A percentile compares a stretch with the other conserved stretches of the same genome.
phyloP scores from a whole-genome alignment of 2,113 vertebrate genomes.

The Pomatostomus ruficeps region DNA sequence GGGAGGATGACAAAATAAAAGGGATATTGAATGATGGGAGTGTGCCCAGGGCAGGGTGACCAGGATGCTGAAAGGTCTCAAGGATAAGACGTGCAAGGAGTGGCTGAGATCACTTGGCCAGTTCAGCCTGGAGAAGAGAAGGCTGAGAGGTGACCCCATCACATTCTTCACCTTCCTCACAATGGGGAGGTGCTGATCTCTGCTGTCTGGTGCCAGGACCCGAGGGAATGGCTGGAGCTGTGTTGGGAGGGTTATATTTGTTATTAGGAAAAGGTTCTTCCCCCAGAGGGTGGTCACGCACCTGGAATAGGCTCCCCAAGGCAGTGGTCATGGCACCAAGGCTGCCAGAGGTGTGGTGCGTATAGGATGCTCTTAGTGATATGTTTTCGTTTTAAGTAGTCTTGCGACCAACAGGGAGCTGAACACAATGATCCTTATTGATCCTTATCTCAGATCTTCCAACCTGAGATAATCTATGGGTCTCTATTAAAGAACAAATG shows the following conservation, averaged over 20 bases:
- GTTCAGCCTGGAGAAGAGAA: background rate
- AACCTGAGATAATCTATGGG: background rate
- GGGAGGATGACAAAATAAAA: background rate
- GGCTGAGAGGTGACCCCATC: rapidly evolving
- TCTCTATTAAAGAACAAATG: background rate
- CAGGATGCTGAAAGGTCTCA: background rate
- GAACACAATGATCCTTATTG: background rate
- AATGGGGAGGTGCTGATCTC: background rate
- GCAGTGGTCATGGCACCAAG: background rate
- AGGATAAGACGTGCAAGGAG: background rate
- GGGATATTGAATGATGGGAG: rapidly evolving
- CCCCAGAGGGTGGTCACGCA: background rate
- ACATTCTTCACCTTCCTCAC: background rate
- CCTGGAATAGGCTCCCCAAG: background rate
- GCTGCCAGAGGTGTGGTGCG: background rate
- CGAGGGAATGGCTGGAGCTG: background rate
- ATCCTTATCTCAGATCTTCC: too few relatives aligned
- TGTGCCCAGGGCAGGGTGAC: background rate
- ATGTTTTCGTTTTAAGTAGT: background rate
- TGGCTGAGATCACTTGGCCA: background rate
- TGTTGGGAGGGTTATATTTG: background rate
- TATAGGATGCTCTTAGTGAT: background rate
- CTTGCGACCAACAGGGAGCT: background rate
- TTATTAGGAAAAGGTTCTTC: background rate
- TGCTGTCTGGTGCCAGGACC: background rate